Evolutionary conservation across 2,888 invertebrate species (phyloP), one percentile per base, ranked within the genome.

Genomic region (Apodemia hepburni): DNA sequence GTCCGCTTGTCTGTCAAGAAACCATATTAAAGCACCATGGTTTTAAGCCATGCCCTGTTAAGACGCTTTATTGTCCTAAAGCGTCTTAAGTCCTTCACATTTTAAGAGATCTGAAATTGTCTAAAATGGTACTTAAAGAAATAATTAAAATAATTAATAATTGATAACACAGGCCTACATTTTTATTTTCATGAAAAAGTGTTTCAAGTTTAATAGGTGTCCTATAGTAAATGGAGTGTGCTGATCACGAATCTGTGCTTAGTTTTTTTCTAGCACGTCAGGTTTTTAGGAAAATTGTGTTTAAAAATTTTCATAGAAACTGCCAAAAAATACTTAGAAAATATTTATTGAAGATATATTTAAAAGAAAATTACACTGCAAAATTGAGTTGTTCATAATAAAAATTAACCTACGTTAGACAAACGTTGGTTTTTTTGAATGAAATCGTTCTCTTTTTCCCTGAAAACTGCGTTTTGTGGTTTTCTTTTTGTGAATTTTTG

Each of bases 261-360:
- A 61, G 54, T 35, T 29, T 51, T 51, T 61, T 61, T 61, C 22
- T 54, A 54, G 47, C 61, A 61, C 61, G 49, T 61, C 47, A 49
- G 29, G 47, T 61, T 49, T 61, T 61, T 49, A 47, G 51, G 47
- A 49, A 49, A 49, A 49, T 9, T 49, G 47, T 47, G 35, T 49
- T 49, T 49, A 35, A 47, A 61, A 49, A 12, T 49, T 49, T 49
- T 49, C 22, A 58, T 29, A 49, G 47, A 49, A 29, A 61, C 47
- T 29, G 51, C 22, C 35, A 33, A 61, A 61, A 61, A 49, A 61
- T 49, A 61, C 51, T 47, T n/a, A 61, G 47, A 29, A 49, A 61
- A 61, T 61, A 54, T 61, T 61, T 51, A 54, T 61, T 61, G 11
- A 57, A 61, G 18, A 22, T 61, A 17, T 51, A 61, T 51, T 61